Conservation (phyloP, 2,797 vertebrate genomes). For the Tokudaia muenninki region DNA sequence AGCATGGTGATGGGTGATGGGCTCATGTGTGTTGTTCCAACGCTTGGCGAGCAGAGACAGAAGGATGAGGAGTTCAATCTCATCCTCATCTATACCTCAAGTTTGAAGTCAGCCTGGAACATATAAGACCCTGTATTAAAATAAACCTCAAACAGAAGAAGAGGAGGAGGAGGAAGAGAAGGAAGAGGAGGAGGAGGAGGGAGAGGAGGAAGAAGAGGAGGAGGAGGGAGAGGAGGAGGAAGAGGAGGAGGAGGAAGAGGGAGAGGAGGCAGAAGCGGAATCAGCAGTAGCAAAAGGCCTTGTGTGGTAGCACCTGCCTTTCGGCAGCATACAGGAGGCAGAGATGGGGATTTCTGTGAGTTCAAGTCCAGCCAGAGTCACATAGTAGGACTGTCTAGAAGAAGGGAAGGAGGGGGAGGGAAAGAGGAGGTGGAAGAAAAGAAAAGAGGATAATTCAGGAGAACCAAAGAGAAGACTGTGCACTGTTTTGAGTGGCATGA, state of each 20-base stretch:
- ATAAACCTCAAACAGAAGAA: background rate
- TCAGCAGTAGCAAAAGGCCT: background rate
- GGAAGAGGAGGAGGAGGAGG: no score
- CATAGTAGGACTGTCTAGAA: background rate
- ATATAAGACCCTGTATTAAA: background rate
- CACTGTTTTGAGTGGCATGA: background rate
- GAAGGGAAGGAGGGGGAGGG: no score
- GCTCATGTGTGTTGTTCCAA: background rate
- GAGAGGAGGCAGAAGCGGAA: background rate
- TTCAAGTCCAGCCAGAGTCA: background rate
- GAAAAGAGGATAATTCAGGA: background rate
- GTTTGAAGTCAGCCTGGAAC: background rate
- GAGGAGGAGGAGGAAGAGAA: no score
- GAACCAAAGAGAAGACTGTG: background rate
- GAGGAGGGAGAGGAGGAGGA: no score
- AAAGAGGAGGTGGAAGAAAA: background rate
- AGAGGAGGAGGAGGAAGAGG: no score
- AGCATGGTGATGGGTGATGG: background rate
- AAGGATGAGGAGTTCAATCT: background rate
- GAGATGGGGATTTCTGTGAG: background rate
- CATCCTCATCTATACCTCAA: background rate
- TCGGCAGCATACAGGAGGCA: background rate
- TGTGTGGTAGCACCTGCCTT: background rate
- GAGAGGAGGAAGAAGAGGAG: no score
- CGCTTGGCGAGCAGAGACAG: background rate